Percentiles rank a stretch among this genome's conserved stretches.
Conservation (phyloP, 2,113 vertebrate genomes). For the Prinia subflava region DNA sequence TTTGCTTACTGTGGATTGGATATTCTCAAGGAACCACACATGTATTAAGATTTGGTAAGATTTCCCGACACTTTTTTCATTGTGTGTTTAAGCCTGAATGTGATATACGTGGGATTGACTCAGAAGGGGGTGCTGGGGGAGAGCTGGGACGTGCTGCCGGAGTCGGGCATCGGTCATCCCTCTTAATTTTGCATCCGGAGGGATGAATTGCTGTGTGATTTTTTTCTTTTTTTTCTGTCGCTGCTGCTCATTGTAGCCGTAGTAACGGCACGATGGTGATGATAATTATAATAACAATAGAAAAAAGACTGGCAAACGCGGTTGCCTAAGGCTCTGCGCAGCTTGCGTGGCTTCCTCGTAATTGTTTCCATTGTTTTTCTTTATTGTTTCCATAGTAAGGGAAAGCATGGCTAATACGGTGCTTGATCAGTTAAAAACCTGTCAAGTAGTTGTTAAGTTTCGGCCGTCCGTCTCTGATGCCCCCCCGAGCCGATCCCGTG, state of each 20-base stretch:
- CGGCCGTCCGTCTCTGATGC: background rate
- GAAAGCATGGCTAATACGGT: background rate
- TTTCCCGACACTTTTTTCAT: constrained; percentile 20
- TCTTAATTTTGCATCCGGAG: constrained; percentile 29
- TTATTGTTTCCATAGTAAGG: background rate
- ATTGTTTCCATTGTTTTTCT: background rate
- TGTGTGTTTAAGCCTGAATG: background rate
- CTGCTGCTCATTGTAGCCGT: constrained; percentile 47
- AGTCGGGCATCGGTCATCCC: background rate
- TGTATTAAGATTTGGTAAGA: constrained; percentile 98
- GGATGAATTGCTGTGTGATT: constrained; percentile 1
- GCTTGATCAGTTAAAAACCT: background rate
- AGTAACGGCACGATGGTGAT: constrained; percentile 32
- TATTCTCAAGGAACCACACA: constrained; percentile 94
- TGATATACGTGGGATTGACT: background rate
- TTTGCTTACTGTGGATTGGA: constrained; percentile 91
- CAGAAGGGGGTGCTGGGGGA: background rate
- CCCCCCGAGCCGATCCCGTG: background rate
- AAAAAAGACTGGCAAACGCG: background rate
- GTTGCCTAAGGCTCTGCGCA: background rate
- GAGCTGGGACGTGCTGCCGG: background rate
- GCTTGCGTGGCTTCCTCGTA: constrained; percentile 8
- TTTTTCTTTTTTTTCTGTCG: background rate
- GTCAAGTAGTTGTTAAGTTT: constrained; percentile 61
- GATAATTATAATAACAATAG: constrained; percentile 52